These are phyloP conservation scores for Clanis bilineata DNA, from an alignment of 2,888 invertebrate species.

Conservation along the genomic window DNA sequence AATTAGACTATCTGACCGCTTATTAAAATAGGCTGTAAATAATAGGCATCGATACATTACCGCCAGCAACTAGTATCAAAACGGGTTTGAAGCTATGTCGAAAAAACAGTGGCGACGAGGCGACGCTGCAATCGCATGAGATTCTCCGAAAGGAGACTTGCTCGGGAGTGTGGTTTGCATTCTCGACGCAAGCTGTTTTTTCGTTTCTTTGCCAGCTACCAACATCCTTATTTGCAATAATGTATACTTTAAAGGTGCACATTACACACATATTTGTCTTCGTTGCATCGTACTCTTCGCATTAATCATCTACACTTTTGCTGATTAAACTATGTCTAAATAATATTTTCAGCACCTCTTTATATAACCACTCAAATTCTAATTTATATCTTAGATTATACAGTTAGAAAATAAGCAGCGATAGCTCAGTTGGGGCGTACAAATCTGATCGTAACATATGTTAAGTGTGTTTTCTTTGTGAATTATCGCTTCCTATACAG, in stretches of 20 bases:
- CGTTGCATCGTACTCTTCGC: not conserved
- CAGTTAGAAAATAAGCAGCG: no score
- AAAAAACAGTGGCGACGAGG: not conserved
- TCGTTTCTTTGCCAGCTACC: not conserved
- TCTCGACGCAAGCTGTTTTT: not conserved
- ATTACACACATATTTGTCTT: not conserved
- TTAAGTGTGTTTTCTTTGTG: no score
- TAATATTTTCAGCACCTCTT: no score
- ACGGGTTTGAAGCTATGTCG: not conserved
- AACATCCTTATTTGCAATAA: not conserved
- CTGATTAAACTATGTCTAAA: no score
- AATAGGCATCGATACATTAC: not conserved
- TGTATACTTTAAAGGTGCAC: not conserved
- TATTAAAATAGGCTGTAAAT: not conserved
- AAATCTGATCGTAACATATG: no score
- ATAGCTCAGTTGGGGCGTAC: no score
- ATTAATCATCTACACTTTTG: no score
- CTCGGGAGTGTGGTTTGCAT: not conserved
- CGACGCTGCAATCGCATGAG: not conserved
- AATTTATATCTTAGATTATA: no score
- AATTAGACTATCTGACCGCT: not conserved
- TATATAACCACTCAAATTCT: no score
- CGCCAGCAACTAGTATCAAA: not conserved
- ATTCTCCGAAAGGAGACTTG: conserved; percentile 17
- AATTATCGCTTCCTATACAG: no score